These are phyloP conservation scores for Rhinopithecus roxellana DNA, from an alignment of 2,113 vertebrate species.

Conservation along the genomic window DNA sequence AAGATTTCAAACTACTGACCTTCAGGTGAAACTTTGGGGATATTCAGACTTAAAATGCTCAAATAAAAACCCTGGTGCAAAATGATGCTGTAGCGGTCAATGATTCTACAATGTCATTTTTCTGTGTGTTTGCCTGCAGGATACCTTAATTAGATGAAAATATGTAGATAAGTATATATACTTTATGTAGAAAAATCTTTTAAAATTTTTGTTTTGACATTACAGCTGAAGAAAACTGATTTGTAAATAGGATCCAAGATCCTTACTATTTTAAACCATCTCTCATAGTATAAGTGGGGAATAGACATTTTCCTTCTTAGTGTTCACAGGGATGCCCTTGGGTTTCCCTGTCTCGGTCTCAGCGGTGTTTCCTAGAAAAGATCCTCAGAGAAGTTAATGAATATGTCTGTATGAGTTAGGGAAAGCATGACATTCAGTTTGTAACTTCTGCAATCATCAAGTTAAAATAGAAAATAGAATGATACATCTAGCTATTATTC, in stretches of 20 bases:
- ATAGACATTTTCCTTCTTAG: not conserved
- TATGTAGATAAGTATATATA: not conserved
- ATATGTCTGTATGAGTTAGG: not conserved
- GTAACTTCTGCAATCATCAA: not conserved
- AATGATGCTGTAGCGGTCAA: not conserved
- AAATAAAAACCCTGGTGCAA: not conserved
- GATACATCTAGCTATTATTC: not conserved
- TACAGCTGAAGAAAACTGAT: not conserved
- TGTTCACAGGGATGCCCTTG: not conserved
- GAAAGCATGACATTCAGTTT: not conserved
- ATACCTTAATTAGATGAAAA: not conserved
- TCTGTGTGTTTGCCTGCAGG: not conserved
- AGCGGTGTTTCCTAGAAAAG: not conserved
- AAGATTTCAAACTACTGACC: conserved; percentile 6
- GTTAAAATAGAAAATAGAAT: not conserved
- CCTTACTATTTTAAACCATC: not conserved
- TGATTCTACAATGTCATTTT: not conserved
- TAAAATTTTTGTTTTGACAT: not conserved
- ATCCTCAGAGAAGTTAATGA: not conserved
- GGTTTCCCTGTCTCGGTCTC: not conserved
- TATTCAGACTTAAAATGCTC: not conserved
- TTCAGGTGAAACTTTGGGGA: not conserved
- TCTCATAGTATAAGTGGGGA: not conserved
- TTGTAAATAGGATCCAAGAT: not conserved
- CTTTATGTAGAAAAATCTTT: not conserved